Percentiles rank a stretch among this genome's conserved stretches.
Conservation (phyloP, 92 coral and sea anemone genomes). For the Umimayanthus chanpuru region DNA sequence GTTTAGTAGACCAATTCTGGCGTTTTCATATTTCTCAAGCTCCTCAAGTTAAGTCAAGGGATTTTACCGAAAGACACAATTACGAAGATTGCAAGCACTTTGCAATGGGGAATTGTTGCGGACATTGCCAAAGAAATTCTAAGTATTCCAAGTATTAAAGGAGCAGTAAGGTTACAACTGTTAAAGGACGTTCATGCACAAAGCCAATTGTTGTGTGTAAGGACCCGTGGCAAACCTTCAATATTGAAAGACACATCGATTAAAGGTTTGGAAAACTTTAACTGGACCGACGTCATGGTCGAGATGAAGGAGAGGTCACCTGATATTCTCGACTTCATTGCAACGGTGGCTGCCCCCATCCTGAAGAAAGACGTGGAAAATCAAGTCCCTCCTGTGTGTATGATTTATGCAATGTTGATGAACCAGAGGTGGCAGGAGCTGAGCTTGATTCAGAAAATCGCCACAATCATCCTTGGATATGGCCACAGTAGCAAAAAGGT, state of each 20-base stretch:
- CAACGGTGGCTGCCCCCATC: slow-evolving; percentile 65
- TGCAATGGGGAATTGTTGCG: slow-evolving; percentile 42
- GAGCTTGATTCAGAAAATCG: slow-evolving; percentile 47
- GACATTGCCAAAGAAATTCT: slow-evolving; percentile 44
- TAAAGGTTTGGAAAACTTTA: slow-evolving; percentile 37
- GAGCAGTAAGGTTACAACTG: slow-evolving; percentile 38
- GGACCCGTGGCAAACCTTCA: slow-evolving; percentile 39
- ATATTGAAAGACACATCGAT: slow-evolving; percentile 8
- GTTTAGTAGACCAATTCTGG: neutral
- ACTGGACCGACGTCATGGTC: slow-evolving; percentile 43
- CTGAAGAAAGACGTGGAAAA: slow-evolving; percentile 40
- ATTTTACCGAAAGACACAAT: slow-evolving; percentile 5
- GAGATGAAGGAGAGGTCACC: slow-evolving; percentile 72
- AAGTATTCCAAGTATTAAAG: slow-evolving; percentile 3
- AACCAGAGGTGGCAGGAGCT: slow-evolving; percentile 52
- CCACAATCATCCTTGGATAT: slow-evolving; percentile 43
- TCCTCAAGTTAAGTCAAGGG: slow-evolving; percentile 28
- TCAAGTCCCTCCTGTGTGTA: slow-evolving; percentile 63
- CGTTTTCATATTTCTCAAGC: slow-evolving; percentile 17
- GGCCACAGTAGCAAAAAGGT: slow-evolving; percentile 19
- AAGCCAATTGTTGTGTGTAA: slow-evolving; percentile 37
- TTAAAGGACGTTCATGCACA: slow-evolving; percentile 38
- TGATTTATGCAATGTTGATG: slow-evolving; percentile 58
- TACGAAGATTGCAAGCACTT: slow-evolving; percentile 2
- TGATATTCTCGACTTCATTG: slow-evolving; percentile 53